A percentile compares a stretch with the other conserved stretches of the same genome.
Evolutionary conservation across 2,797 vertebrate species (phyloP).

Genomic region (Dromococcyx pavoninus): DNA sequence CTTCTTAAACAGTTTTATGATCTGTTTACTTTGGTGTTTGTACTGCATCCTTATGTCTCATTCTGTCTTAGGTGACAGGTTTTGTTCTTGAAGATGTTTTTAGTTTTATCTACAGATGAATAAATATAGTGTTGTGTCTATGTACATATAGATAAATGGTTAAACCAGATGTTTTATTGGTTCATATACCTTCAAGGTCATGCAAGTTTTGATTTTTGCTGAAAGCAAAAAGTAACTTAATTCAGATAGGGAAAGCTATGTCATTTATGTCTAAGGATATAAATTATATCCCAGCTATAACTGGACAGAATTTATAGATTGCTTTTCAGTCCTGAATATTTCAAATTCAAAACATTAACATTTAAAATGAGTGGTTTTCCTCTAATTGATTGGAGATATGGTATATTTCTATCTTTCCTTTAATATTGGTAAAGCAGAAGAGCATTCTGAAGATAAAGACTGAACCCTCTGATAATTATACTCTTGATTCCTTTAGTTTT

Average conservation of each 20-base stretch:
- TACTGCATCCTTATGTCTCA: neutral
- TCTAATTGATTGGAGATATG: neutral
- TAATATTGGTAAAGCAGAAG: neutral
- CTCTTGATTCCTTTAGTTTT: neutral
- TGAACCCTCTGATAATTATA: neutral
- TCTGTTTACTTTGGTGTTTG: neutral
- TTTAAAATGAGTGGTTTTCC: neutral
- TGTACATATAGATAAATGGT: neutral
- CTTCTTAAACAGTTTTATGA: neutral
- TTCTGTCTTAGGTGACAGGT: neutral
- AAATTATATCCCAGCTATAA: neutral
- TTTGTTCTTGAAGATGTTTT: neutral
- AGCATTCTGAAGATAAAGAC: neutral
- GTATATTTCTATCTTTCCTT: neutral
- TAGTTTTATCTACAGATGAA: neutral
- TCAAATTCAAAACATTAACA: neutral
- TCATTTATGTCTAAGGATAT: neutral
- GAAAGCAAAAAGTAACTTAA: neutral
- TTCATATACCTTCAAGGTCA: neutral
- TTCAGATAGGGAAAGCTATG: neutral
- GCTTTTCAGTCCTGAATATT: neutral
- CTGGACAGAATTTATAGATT: neutral
- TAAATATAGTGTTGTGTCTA: neutral
- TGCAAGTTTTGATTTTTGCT: neutral
- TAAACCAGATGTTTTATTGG: neutral